Evolutionary conservation across 2,888 invertebrate genomes (phyloP).

Genomic region (Nezara viridula): DNA sequence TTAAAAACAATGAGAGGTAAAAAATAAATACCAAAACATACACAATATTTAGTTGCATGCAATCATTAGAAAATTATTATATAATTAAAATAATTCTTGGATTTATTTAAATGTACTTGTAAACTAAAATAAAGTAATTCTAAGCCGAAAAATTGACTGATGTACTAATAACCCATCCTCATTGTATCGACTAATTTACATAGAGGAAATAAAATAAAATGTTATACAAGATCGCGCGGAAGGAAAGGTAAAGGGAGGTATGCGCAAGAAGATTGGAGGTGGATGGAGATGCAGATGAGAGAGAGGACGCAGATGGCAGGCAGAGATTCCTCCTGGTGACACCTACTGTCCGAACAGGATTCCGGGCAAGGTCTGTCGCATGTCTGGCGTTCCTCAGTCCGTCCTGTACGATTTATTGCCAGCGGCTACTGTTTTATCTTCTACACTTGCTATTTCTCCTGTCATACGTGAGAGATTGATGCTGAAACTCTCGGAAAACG

Average conservation of each 20-base stretch:
- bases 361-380: conserved; percentile 33
- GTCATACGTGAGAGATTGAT: not conserved
- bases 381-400: not conserved
- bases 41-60: no score
- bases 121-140: no score
- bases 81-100: no score
- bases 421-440: conserved; percentile 29
- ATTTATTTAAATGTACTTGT: no score
- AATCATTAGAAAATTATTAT: no score
- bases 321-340: not conserved
- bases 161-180: no score
- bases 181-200: no score
- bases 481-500: not conserved
- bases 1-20: no score
- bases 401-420: not conserved
- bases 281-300: conserved; percentile 6
- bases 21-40: no score
- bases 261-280: not conserved
- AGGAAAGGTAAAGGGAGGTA: not conserved
- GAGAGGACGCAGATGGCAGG: not conserved
- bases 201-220: not conserved
- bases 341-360: conserved; percentile 6
- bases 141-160: no score
- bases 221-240: not conserved
- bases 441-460: not conserved